phyloP scores from a whole-genome alignment of 2,888 invertebrate species.

The Monoplex corrugatus region DNA sequence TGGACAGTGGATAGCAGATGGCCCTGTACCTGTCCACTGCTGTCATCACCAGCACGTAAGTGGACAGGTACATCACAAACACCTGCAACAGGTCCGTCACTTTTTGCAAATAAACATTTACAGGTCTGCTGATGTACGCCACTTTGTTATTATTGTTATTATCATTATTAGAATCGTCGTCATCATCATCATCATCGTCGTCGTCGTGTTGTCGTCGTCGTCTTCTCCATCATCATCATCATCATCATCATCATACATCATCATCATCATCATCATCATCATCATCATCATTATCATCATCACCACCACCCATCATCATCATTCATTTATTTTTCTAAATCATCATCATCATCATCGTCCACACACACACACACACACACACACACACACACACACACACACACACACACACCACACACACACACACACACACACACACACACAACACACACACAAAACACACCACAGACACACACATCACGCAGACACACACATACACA shows the following conservation, averaged over 20 bases:
- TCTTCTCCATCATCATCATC: background rate
- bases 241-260: slow-evolving; percentile 23
- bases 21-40: slow-evolving; percentile 81
- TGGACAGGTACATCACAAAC: slow-evolving; percentile 76
- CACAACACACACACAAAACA: too few relatives aligned
- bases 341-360: too few relatives aligned
- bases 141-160: background rate
- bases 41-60: slow-evolving; percentile 80
- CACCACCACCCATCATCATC: background rate
- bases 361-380: too few relatives aligned
- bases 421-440: too few relatives aligned
- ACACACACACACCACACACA: too few relatives aligned
- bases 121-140: too few relatives aligned
- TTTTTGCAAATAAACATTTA: background rate
- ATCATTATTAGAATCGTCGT: background rate
- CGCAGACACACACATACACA: too few relatives aligned
- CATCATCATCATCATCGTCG: background rate
- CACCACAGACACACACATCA: too few relatives aligned
- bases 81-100: slow-evolving; percentile 51
- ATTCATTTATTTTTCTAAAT: too few relatives aligned
- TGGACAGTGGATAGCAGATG: slow-evolving; percentile 85
- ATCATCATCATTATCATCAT: background rate
- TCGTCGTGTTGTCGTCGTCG: background rate
- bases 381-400: too few relatives aligned
- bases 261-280: background rate